These are phyloP conservation scores for Coranthus polyacanthus DNA, from an alignment of 2,797 vertebrate genomes.

Conservation along the genomic window DNA sequence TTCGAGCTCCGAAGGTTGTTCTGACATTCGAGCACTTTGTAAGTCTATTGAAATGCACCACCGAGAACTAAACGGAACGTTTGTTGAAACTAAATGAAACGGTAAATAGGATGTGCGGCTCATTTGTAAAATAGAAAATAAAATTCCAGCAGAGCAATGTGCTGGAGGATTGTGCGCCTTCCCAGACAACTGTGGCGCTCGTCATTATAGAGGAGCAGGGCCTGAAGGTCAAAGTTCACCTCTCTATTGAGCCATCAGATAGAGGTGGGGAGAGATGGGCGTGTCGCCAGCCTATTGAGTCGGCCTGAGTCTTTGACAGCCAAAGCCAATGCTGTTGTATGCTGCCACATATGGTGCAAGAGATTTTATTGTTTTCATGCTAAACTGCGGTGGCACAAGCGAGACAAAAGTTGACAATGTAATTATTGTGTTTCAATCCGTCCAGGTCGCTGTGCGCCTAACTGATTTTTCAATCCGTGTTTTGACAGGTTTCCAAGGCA, in stretches of 20 bases:
- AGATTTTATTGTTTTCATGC: conserved; percentile 75
- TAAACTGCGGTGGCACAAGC: conserved; percentile 65
- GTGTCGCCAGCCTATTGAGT: conserved; percentile 68
- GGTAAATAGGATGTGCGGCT: conserved; percentile 51
- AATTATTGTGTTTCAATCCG: conserved; percentile 62
- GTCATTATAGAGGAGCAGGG: conserved; percentile 29
- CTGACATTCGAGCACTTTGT: conserved; percentile 15
- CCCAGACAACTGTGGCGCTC: conserved; percentile 60
- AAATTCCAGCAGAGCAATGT: conserved; percentile 54
- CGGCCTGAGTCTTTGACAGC: conserved; percentile 65
- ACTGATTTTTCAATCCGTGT: conserved; percentile 61
- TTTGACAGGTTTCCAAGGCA: conserved; percentile 69
- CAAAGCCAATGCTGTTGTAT: conserved; percentile 63
- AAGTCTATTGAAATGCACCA: conserved; percentile 32
- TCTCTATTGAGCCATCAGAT: conserved; percentile 85
- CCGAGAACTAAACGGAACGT: conserved; percentile 23
- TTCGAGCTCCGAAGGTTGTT: conserved; percentile 10
- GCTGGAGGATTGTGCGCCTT: conserved; percentile 33
- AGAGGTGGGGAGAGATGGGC: conserved; percentile 66
- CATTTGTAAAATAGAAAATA: conserved; percentile 58
- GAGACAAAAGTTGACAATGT: conserved; percentile 68
- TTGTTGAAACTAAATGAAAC: conserved; percentile 55
- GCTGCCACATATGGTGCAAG: conserved; percentile 65
- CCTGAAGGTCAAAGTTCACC: conserved; percentile 74
- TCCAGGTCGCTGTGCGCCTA: conserved; percentile 42